Evolutionary conservation across 2,797 vertebrate species (phyloP), one percentile per base, ranked within the genome.

Genomic region (Pipistrellus pipistrellus): DNA sequence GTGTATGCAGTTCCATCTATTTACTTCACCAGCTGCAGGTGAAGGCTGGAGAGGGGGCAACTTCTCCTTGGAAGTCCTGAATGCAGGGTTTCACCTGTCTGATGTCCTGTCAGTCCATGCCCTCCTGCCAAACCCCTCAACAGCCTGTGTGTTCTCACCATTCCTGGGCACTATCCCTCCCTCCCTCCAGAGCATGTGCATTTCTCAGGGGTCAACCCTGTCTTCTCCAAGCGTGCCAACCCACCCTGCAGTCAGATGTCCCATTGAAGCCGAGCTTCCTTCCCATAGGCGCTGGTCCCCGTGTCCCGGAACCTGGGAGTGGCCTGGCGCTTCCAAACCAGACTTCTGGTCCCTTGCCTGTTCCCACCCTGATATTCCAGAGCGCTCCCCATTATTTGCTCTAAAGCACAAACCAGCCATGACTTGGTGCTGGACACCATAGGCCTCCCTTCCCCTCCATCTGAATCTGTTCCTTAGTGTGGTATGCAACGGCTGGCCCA

Each of bases 291-390:
- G 3, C 4, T 3, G 8, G 4, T 5, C 35, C 30, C 17, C 2
- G 3, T 0, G 2, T 66, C 30, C 8, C 48, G 1, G 23, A 32
- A 46, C 6, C 3, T 35, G 12, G 17, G 23, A 23, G 32, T 32
- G 68, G 41, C 38, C 30, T 14, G n/a, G 66, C 25, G 21, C 75
- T 38, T 51, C 44, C 30, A 62, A 41, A 59, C 62, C 23, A 55
- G 48, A 77, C 23, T n/a, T 51, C 1, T 17, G 30, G 38, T 48
- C 72, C 51, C 62, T 85, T n/a, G 9, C 12, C 21, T 1, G 0
- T 51, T 25, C 30, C 3, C 5, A 18, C 55, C 27, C 44, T 51
- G 46, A 3, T 59, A 57, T 23, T 35, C n/a, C 44, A 83, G 64
- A 8, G 21, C 6, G 0, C 21, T 73, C 35, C 68, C 25, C 51